A percentile compares a stretch with the other conserved stretches of the same genome.
Evolutionary conservation across 2,113 vertebrate genomes (phyloP).

Genomic region (Cettia cetti): DNA sequence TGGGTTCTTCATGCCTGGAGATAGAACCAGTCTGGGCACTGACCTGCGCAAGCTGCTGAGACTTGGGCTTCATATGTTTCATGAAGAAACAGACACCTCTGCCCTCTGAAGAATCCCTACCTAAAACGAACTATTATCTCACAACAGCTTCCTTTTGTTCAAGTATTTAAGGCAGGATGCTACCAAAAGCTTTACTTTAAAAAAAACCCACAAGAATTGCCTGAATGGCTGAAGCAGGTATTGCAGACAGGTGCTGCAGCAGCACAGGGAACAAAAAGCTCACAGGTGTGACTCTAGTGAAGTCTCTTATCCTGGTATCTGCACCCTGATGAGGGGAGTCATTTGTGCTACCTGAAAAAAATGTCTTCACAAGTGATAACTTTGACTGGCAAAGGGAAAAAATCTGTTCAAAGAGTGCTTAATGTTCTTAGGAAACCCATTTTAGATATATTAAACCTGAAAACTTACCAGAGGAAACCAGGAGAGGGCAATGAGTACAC

Average conservation of each 20-base stretch:
- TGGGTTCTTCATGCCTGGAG: background rate
- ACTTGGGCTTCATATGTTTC: background rate
- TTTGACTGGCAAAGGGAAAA: background rate
- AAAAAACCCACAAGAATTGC: background rate
- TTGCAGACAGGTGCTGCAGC: background rate
- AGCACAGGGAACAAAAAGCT: background rate
- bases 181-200: background rate
- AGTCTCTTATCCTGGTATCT: background rate
- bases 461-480: slow-evolving; percentile 64
- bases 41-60: background rate
- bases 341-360: background rate
- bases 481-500: slow-evolving; percentile 74
- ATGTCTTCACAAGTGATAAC: accelerated
- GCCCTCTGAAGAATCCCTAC: background rate
- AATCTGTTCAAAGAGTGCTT: background rate
- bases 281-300: background rate
- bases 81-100: background rate
- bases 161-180: background rate
- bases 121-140: background rate
- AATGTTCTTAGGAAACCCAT: background rate
- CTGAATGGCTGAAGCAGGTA: background rate
- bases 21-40: background rate
- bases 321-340: background rate
- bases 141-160: background rate
- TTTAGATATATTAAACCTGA: background rate